A percentile compares a stretch with the other conserved stretches of the same genome.
Evolutionary conservation across 2,888 invertebrate species (phyloP).

Genomic region (Autographa pulchrina): DNA sequence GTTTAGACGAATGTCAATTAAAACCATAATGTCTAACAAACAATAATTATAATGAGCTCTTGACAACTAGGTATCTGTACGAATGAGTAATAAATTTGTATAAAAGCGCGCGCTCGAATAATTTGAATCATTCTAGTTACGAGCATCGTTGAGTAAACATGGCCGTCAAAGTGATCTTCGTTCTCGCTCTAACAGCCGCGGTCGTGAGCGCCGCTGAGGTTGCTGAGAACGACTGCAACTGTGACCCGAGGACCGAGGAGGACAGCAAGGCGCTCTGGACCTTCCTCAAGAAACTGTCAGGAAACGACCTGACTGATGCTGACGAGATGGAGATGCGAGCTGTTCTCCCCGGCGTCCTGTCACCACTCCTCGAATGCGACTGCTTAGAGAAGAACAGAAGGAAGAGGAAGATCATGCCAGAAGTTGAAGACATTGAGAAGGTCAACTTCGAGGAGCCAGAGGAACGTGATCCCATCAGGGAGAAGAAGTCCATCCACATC

Average conservation of each 20-base stretch:
- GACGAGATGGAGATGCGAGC: slow-evolving; percentile 38
- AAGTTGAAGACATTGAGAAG: slow-evolving; percentile 16
- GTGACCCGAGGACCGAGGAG: slow-evolving; percentile 16
- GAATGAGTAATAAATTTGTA: slow-evolving; percentile 33
- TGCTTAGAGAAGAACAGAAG: slow-evolving; percentile 60
- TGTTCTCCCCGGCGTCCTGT: slow-evolving; percentile 59
- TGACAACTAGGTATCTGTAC: slow-evolving; percentile 32
- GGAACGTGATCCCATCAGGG: not conserved
- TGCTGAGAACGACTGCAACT: slow-evolving; percentile 45
- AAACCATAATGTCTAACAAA: slow-evolving; percentile 29
- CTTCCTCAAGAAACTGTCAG: slow-evolving; percentile 52
- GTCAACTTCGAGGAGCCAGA: not conserved
- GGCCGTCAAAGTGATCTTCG: slow-evolving; percentile 54
- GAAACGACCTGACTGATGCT: not conserved
- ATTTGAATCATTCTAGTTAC: slow-evolving; percentile 49
- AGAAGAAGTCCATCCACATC: slow-evolving; percentile 7
- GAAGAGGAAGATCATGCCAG: slow-evolving; percentile 56
- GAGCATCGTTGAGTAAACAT: slow-evolving; percentile 50
- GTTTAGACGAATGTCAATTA: slow-evolving; percentile 24
- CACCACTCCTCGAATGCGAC: slow-evolving; percentile 56
- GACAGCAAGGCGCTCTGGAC: slow-evolving; percentile 43
- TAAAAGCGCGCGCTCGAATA: slow-evolving; percentile 29
- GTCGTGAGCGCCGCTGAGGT: slow-evolving; percentile 13
- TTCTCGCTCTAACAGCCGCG: slow-evolving; percentile 39
- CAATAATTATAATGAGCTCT: slow-evolving; percentile 32